These are phyloP conservation scores for Callopanchax toddi DNA, from an alignment of 2,113 vertebrate genomes.

Conservation along the genomic window DNA sequence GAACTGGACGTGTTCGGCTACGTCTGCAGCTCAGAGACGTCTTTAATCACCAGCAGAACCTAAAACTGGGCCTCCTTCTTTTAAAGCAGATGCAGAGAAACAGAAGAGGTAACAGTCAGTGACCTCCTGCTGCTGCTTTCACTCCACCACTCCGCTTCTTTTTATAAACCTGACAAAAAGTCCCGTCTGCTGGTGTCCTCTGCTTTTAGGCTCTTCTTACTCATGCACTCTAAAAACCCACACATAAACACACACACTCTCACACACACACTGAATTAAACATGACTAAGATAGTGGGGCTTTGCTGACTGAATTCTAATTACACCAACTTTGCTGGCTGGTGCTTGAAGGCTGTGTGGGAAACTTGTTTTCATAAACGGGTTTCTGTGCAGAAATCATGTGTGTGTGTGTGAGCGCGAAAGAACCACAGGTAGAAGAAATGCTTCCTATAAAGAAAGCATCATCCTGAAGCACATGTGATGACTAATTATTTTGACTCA, in stretches of 20 bases:
- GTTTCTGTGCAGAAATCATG: slow-evolving; percentile 20
- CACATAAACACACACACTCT: slow-evolving; percentile 39
- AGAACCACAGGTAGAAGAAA: slow-evolving; percentile 3
- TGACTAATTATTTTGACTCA: background rate
- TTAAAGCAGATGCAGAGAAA: background rate
- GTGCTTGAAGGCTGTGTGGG: slow-evolving; percentile 37
- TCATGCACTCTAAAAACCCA: slow-evolving; percentile 40
- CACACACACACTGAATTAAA: slow-evolving; percentile 77
- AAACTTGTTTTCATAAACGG: background rate
- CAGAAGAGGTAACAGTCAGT: background rate
- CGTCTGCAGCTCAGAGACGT: too few relatives aligned
- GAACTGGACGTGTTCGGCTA: background rate
- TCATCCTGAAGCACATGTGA: background rate
- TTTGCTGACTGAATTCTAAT: slow-evolving; percentile 80
- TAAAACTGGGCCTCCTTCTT: background rate
- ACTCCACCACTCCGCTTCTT: slow-evolving; percentile 28
- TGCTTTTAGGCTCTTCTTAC: slow-evolving; percentile 32
- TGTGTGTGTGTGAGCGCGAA: background rate
- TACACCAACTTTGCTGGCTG: slow-evolving; percentile 63
- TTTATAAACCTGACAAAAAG: slow-evolving; percentile 50
- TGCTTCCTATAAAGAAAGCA: background rate
- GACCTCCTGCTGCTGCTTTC: slow-evolving; percentile 26
- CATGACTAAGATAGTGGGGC: slow-evolving; percentile 74
- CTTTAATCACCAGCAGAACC: background rate
- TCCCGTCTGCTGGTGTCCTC: slow-evolving; percentile 17